Evolutionary conservation across 1,140 invertebrate species (phyloP), one percentile per base, ranked within the genome.

Genomic region (Zaprionus ornatus): DNA sequence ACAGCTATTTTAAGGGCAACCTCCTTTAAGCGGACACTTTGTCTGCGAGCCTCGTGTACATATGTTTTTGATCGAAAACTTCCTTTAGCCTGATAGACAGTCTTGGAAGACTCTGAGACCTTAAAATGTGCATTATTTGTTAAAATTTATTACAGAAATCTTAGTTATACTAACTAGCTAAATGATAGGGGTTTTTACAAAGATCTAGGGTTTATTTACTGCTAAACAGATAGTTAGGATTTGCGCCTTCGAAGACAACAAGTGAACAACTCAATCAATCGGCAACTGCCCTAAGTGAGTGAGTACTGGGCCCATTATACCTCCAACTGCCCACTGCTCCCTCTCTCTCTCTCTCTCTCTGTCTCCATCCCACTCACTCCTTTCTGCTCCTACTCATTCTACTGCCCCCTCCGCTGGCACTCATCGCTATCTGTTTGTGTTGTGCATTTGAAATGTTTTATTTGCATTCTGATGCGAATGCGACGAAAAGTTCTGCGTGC

Each of bases 401-500:
- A 0, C 0, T 62, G 0, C 25, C 25, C 17, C 37, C 48, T 29
- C 45, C 32, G n/a, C 40, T 45, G 2, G 23, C 2, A 3, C 42
- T 19, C 37, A 21, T 62, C 12, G 35, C 21, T 70, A 55, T 61
- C 60, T 65, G 61, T 57, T 55, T 55, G 66, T 37, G 60, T 50
- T 66, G 32, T 73, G 69, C 85, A 84, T 88, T 90, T 90, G 86
- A 81, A 90, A 88, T 88, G 85, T 80, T 88, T 84, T 88, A 88
- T 88, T 84, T 90, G 85, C 85, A 90, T 88, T 88, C 82, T 90
- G 84, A 73, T 77, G 70, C 70, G 63, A 72, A 87, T 88, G 85
- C 85, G 85, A 90, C 80, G 85, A 84, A 86, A 84, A 78, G 71
- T 82, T 72, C 77, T 77, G 71, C 70, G 62, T 72, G 64, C 61